phyloP scores from a whole-genome alignment of 2,797 vertebrate species.

The Tokudaia tokunoshimensis region DNA sequence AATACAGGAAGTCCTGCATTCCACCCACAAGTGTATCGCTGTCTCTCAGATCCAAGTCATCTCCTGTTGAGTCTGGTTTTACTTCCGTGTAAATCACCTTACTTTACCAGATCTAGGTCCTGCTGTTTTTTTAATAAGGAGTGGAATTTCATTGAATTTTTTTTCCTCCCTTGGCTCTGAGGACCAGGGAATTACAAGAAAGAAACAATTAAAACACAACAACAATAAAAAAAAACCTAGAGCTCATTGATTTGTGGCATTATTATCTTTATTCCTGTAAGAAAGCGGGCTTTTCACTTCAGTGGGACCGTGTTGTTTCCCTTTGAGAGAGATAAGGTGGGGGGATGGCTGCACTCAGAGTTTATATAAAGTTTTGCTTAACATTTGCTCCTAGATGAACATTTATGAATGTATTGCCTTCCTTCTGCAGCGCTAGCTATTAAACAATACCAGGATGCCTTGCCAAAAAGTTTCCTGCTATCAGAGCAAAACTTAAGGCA shows the following conservation, averaged over 20 bases:
- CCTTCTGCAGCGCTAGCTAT: background rate
- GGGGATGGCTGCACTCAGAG: background rate
- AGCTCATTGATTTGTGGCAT: slow-evolving; percentile 49
- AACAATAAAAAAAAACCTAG: background rate
- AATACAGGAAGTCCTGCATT: slow-evolving; percentile 75
- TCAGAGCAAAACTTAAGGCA: slow-evolving; percentile 15
- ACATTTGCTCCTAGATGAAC: slow-evolving; percentile 30
- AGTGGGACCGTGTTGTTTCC: slow-evolving; percentile 11
- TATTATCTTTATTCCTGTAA: slow-evolving; percentile 67
- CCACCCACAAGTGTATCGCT: slow-evolving; percentile 36
- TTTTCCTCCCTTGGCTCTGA: slow-evolving; percentile 23
- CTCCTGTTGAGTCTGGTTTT: slow-evolving; percentile 67
- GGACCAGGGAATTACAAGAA: slow-evolving; percentile 54
- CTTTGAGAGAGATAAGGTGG: slow-evolving; percentile 5
- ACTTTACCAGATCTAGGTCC: slow-evolving; percentile 14
- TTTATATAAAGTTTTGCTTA: slow-evolving; percentile 51
- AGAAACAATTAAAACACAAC: slow-evolving; percentile 20
- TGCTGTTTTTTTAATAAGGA: slow-evolving; percentile 57
- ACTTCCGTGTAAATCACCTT: slow-evolving; percentile 59
- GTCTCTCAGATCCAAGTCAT: slow-evolving; percentile 50
- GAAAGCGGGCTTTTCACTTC: slow-evolving; percentile 68
- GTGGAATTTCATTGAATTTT: slow-evolving; percentile 60
- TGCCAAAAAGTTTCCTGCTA: background rate
- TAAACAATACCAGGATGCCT: background rate
- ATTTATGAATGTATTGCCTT: slow-evolving; percentile 33